Evolutionary conservation across 2,797 vertebrate species (phyloP), one percentile per base, ranked within the genome.

Genomic region (Myripristis murdjan): DNA sequence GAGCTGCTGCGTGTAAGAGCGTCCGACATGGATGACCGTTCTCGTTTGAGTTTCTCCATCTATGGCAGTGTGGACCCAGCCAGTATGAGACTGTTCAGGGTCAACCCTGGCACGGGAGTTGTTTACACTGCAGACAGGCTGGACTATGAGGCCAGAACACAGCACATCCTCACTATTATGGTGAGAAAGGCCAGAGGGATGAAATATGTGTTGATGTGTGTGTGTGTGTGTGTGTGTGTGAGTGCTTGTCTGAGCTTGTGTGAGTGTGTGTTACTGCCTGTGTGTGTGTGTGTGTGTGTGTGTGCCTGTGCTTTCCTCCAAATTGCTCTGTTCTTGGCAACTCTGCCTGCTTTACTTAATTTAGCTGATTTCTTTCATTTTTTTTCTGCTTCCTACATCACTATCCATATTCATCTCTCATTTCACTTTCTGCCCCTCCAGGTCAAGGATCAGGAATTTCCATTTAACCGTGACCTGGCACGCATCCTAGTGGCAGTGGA

Each of bases 381-480:
- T 10, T 73, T 66, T n/a, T n/a, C n/a, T 22, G 15, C 64, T 51
- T 72, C 48, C 58, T 51, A 47, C 59, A 49, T 4, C 15, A 39
- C 41, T 52, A 59, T 83, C 65, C 28, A 70, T 77, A 82, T 79
- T 81, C 60, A 67, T 69, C 56, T 81, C 60, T 82, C 54, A 24
- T 73, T 78, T 82, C 24, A 15, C 22, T 39, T 54, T 33, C 23
- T 69, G 18, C 59, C 64, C 35, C 75, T 73, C 8, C 75, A 99
- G 98, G 97, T 99, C 15, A 97, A 98, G 75, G 98, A 99, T 89
- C 98, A 99, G 62, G 97, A 99, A 85, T 97, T 98, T 72, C 97
- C 98, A 12, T 97, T 98, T 48, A 96, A 98, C 86, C 96, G 98
- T 55, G 98, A 97, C 93, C 95, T 97, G 59, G 96, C 97, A 24